Evolutionary conservation across 1,140 invertebrate species (phyloP), one percentile per base, ranked within the genome.

Genomic region (Zaprionus tsacasi): DNA sequence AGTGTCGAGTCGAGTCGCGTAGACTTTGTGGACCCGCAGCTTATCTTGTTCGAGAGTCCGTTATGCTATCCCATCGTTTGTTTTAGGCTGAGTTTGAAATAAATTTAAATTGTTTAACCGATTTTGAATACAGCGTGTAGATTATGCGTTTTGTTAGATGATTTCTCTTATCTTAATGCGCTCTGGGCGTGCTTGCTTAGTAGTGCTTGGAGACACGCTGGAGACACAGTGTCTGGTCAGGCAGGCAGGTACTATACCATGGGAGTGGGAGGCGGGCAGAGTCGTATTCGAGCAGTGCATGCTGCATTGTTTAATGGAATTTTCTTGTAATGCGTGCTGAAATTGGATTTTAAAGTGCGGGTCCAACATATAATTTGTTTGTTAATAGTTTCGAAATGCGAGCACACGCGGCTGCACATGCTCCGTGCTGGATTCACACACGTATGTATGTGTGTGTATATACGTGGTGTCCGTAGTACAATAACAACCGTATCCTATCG

Each of bases 121-220:
- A 89, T 86, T 90, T 81, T 76, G 69, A 81, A 75, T 68, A 71
- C 70, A 25, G 52, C 74, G 45, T 65, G 52, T 74, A 91, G 90
- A 91, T 91, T 91, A 91, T 91, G 90, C 86, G 90, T 91, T 91
- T 91, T 91, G 90, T 91, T 78, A 91, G 81, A 88, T 76, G 82
- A 90, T 91, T 87, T 81, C 74, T 78, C 82, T 91, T 91, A 91
- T 91, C 90, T 91, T 90, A 87, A 91, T 90, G 90, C 76, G 6
- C 35, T 25, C 35, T 13, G 17, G 25, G 50, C 25, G 48, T 64
- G 58, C 36, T 56, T 43, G 58, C 36, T 56, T 43, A 64, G 78
- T 66, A 57, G 13, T 43, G n/a, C 67, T 48, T 13, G 21, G 58
- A 45, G 10, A 12, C 45, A 59, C 60, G 25, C 38, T 69, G 88